Evolutionary conservation across 2,113 vertebrate genomes (phyloP).

Genomic region (Cyanistes caeruleus): DNA sequence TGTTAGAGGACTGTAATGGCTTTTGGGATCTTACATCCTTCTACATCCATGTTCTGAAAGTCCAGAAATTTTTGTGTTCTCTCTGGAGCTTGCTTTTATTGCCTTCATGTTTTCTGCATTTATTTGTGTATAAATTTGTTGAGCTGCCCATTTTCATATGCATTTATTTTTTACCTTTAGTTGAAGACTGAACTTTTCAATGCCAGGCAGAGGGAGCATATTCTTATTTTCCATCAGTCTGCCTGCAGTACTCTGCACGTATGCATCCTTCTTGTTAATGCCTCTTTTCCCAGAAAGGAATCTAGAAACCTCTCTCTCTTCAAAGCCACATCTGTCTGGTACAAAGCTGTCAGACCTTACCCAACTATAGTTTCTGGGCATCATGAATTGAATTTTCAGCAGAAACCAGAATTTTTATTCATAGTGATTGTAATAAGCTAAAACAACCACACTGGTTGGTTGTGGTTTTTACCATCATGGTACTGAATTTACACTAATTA

Average conservation of each 20-base stretch:
- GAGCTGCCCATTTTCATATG: neutral
- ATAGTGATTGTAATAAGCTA: neutral
- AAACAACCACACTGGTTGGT: neutral
- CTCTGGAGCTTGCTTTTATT: neutral
- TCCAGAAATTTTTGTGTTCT: neutral
- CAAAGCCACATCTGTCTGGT: neutral
- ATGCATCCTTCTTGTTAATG: neutral
- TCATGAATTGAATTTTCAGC: neutral
- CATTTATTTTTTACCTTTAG: neutral
- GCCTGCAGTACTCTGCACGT: neutral
- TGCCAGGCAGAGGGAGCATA: neutral
- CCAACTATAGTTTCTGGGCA: neutral
- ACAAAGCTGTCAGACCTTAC: neutral
- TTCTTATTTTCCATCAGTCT: neutral
- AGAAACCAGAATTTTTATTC: neutral
- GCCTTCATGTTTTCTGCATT: neutral
- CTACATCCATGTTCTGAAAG: neutral
- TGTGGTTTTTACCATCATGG: neutral
- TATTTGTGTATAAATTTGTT: neutral
- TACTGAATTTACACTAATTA: conserved; percentile 1
- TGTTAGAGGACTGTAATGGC: neutral
- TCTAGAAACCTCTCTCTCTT: neutral
- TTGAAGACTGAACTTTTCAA: neutral
- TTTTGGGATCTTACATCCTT: neutral
- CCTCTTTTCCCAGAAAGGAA: neutral